Base-by-base conservation (phyloP, 2,797 vertebrate genomes). In the Vireo griseus region DNA sequence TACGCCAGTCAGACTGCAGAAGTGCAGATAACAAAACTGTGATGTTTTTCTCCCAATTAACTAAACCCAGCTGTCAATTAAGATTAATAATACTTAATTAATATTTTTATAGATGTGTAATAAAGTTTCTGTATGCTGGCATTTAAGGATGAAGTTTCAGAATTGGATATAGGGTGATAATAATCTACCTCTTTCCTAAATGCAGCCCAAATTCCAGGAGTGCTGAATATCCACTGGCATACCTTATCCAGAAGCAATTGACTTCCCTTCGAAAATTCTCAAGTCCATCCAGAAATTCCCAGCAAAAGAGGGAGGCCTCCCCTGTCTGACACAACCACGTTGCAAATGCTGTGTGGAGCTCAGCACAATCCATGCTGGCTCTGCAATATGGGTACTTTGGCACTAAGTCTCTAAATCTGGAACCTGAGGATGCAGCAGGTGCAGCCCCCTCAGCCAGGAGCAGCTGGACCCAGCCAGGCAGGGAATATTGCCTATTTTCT, bases 261-360 rank as follows among this genome's bases (percentile, higher is more conserved):
- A 44, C 25, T 80, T 90, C 71, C 57, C 39, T 72, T 72, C 13
- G 31, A 20, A 57, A 86, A 83, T 40, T 48, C 42, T 50, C 39
- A 57, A 20, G 15, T 29, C 88, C 35, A 11, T 11, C 16, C 47
- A 67, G 50, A 72, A 83, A 86, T 42, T 67, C 24, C n/a, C 20
- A 63, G 21, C 4, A 51, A 51, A 59, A 4, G 16, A 86, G 40
- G 31, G 14, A 85, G 40, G 31, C 18, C n/a, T 72, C 35, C 28
- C 15, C 1, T 1, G n/a, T 19, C 35, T 2, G 1, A 54, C 25
- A 82, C 0, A 31, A 71, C 10, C 29, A 11, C 0, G 0, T 3
- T 67, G 42, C 24, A 77, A 79, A 57, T 3, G 24, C 52, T n/a
- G 22, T 17, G 17, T 52, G 54, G 54, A 95, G 39, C 42, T 66